phyloP scores from a whole-genome alignment of 2,113 vertebrate species.

The Sylvietta virens region DNA sequence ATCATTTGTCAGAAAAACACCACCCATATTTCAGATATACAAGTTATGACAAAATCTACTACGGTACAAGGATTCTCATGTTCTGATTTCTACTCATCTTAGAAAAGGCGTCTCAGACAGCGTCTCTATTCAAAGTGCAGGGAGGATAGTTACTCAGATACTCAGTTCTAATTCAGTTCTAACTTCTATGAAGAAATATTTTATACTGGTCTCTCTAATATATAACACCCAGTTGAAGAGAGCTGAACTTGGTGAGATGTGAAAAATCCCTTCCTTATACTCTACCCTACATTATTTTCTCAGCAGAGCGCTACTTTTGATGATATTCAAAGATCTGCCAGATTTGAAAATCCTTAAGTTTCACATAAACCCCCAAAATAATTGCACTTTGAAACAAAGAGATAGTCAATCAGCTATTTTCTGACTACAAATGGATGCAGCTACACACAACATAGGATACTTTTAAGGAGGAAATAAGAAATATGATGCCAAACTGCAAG shows the following conservation, averaged over 20 bases:
- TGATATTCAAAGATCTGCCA: background rate
- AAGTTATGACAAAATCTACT: background rate
- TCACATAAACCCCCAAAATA: background rate
- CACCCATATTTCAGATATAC: background rate
- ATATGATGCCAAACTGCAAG: background rate
- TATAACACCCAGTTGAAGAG: background rate
- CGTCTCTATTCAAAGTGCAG: rapidly evolving
- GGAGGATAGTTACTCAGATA: background rate
- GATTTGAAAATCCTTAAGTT: background rate
- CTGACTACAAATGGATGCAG: background rate
- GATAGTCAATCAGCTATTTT: background rate
- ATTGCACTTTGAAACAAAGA: background rate
- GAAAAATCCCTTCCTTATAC: background rate
- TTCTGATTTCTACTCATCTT: background rate
- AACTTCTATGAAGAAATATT: background rate
- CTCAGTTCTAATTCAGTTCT: background rate
- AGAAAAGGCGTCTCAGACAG: background rate
- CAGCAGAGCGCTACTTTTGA: background rate
- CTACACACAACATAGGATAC: background rate
- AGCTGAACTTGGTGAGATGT: background rate
- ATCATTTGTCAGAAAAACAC: rapidly evolving
- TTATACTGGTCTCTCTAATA: background rate
- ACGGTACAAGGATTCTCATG: background rate
- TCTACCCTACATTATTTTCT: background rate
- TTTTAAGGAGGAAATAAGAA: background rate